Conservation (phyloP, 2,113 vertebrate genomes). For the Vidua macroura region DNA sequence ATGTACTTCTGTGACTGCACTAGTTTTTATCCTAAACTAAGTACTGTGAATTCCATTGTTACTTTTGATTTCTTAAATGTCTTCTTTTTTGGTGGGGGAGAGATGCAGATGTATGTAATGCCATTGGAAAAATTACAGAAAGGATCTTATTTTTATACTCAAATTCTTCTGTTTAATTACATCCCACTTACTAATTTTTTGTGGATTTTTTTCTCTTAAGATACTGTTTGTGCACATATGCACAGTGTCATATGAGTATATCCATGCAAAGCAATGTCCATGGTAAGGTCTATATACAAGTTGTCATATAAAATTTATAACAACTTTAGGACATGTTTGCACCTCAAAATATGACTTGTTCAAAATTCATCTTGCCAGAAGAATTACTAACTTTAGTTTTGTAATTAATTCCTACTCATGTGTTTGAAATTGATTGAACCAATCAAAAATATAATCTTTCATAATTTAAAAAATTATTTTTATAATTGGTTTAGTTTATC, state of each 20-base stretch:
- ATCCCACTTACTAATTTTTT: background rate
- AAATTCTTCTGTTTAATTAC: background rate
- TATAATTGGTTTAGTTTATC: background rate
- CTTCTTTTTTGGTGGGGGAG: fast-evolving
- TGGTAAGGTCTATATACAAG: background rate
- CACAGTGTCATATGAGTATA: background rate
- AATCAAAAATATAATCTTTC: background rate
- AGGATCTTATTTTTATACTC: background rate
- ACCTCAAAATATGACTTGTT: background rate
- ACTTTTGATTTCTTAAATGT: background rate
- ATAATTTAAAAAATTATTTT: fast-evolving
- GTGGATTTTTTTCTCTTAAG: background rate
- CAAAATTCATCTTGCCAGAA: background rate
- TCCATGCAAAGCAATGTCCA: background rate
- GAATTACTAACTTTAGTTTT: background rate
- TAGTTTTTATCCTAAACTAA: background rate
- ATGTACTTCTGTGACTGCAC: background rate
- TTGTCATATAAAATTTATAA: background rate
- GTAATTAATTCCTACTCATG: background rate
- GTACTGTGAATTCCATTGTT: background rate
- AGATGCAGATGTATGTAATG: background rate
- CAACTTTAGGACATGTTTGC: background rate
- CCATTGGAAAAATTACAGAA: background rate
- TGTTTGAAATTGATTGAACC: background rate
- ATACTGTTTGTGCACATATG: background rate